phyloP scores from a whole-genome alignment of 2,797 vertebrate species.

The Semaprochilodus insignis region DNA sequence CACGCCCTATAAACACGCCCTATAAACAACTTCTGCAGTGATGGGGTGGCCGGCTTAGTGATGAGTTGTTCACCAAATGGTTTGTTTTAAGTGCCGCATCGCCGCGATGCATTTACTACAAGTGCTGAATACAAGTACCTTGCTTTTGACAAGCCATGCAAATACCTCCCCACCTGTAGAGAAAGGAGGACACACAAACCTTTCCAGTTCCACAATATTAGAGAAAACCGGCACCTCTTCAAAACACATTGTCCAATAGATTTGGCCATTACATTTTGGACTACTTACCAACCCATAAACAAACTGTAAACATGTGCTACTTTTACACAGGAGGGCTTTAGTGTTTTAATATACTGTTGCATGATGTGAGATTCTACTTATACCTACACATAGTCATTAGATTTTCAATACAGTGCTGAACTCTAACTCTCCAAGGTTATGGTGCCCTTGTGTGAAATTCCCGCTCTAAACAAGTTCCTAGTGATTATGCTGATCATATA shows the following conservation, averaged over 20 bases:
- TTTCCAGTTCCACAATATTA: background rate
- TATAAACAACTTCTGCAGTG: constrained; percentile 44
- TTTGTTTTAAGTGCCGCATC: constrained; percentile 45
- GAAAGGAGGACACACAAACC: constrained; percentile 6
- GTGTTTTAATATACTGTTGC: background rate
- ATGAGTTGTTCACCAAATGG: constrained; percentile 46
- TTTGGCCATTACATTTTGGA: constrained; percentile 4
- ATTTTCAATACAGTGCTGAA: background rate
- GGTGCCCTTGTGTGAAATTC: background rate
- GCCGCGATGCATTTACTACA: background rate
- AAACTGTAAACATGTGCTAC: no score
- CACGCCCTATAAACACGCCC: no score
- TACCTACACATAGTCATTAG: background rate
- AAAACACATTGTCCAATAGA: constrained; percentile 1
- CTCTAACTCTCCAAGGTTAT: background rate
- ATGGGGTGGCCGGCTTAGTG: constrained; percentile 27
- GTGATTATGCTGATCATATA: constrained; percentile 16
- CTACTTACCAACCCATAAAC: no score
- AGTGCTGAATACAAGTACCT: constrained; percentile 1
- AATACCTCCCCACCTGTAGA: constrained; percentile 8
- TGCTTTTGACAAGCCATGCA: constrained; percentile 13
- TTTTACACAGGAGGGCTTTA: background rate
- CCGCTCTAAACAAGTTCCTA: constrained; percentile 13
- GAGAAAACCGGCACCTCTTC: background rate
- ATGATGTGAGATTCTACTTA: background rate